Percentiles rank a stretch among this genome's conserved stretches.
These are phyloP conservation scores for Ernsta delagoae DNA, from an alignment of 2,888 invertebrate genomes.

Conservation along the genomic window DNA sequence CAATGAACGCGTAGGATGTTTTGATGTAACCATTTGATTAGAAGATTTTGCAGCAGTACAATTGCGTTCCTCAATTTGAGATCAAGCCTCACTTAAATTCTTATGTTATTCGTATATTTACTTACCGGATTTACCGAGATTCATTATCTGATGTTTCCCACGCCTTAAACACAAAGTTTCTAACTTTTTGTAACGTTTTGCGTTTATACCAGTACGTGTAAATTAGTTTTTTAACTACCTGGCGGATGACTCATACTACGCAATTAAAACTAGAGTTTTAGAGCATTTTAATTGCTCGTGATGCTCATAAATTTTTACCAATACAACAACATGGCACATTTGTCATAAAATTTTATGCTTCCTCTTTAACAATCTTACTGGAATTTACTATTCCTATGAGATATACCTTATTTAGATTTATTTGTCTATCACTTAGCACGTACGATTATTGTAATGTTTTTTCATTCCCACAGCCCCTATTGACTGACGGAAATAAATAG, in stretches of 20 bases:
- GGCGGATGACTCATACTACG: not conserved
- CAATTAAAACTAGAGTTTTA: not conserved
- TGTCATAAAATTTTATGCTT: no score
- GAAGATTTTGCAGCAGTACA: not conserved
- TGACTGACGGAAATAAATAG: not conserved
- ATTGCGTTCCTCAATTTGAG: not conserved
- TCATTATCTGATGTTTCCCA: constrained; percentile 29
- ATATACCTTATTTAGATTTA: no score
- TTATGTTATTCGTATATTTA: not conserved
- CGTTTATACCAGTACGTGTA: constrained; percentile 6
- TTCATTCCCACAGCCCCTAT: not conserved
- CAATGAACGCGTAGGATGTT: constrained; percentile 1
- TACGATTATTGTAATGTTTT: not conserved
- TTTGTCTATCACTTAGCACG: no score
- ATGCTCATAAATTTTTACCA: not conserved
- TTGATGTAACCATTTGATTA: not conserved
- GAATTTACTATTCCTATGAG: no score
- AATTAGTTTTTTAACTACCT: not conserved
- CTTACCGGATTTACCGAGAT: constrained; percentile 16
- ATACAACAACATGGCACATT: not conserved
- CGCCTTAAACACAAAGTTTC: constrained; percentile 15
- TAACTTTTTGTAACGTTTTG: not conserved
- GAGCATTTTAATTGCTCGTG: not conserved
- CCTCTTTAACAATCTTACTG: no score
- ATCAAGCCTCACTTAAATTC: constrained; percentile 1